These are phyloP conservation scores for Macaca nemestrina DNA, from an alignment of 2,113 vertebrate genomes.

Conservation along the genomic window DNA sequence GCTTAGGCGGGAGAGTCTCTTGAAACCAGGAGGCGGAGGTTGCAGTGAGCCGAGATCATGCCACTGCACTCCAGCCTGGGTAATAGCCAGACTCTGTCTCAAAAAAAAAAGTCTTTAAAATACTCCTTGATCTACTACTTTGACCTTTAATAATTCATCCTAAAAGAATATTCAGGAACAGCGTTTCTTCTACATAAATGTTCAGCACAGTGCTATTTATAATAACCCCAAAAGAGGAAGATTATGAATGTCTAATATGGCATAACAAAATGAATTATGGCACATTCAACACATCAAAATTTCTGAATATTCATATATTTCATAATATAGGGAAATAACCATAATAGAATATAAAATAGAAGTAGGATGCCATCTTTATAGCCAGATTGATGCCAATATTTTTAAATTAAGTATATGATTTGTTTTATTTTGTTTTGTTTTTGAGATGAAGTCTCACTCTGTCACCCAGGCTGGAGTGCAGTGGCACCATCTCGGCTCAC, in stretches of 20 bases:
- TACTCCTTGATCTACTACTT: neutral
- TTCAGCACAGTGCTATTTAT: conserved; percentile 10
- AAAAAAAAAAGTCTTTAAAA: neutral
- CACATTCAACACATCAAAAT: neutral
- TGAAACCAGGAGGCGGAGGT: no score
- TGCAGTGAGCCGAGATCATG: no score
- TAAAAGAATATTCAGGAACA: neutral
- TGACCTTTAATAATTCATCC: conserved; percentile 36
- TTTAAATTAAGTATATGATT: conserved; percentile 21
- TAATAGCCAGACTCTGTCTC: no score
- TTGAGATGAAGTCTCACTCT: no score
- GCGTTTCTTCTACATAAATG: neutral
- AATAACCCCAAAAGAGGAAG: neutral
- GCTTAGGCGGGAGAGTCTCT: no score
- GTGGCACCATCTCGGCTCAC: no score
- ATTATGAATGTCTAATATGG: neutral
- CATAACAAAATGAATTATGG: neutral
- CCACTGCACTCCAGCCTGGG: no score
- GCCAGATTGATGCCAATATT: neutral
- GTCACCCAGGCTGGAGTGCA: no score
- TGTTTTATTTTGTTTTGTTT: no score
- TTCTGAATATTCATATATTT: neutral
- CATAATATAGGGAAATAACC: neutral
- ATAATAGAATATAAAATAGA: neutral
- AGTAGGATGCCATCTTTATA: neutral